Percentiles rank a stretch among this genome's conserved stretches.
These are phyloP conservation scores for Cynoglossus semilaevis DNA, from an alignment of 2,113 vertebrate genomes.

Conservation along the genomic window DNA sequence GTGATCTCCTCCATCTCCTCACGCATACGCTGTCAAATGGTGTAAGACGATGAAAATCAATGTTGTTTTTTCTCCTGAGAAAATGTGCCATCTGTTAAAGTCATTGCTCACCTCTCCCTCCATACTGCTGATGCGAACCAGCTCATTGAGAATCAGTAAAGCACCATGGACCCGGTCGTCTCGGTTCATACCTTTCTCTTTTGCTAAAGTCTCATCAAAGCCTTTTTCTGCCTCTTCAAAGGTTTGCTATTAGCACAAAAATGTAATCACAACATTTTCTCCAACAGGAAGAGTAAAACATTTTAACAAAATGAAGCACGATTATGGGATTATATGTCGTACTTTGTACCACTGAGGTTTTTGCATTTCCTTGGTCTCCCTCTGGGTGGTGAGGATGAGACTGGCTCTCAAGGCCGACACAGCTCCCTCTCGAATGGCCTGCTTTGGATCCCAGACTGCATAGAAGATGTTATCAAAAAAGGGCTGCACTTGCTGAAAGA, in stretches of 20 bases:
- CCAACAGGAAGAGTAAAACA: background rate
- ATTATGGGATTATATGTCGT: conserved; percentile 36
- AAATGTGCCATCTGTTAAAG: background rate
- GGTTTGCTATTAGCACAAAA: conserved; percentile 80
- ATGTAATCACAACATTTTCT: background rate
- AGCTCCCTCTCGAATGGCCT: conserved; percentile 94
- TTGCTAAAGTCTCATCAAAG: conserved; percentile 94
- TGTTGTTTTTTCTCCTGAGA: background rate
- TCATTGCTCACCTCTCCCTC: conserved; percentile 91
- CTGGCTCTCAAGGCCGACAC: conserved; percentile 94
- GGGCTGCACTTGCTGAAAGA: conserved; percentile 98
- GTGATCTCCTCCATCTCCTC: conserved; percentile 99
- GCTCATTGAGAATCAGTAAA: conserved; percentile 93
- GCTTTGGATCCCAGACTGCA: conserved; percentile 97
- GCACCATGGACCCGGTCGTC: conserved; percentile 95
- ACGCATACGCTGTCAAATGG: conserved; percentile 83
- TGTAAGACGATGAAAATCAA: background rate
- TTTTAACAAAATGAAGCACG: background rate
- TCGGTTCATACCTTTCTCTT: conserved; percentile 98
- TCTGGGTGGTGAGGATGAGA: conserved; percentile 95
- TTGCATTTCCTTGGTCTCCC: conserved; percentile 99
- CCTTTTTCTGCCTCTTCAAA: conserved; percentile 97
- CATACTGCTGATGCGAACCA: conserved; percentile 99
- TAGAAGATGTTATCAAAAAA: conserved; percentile 98
- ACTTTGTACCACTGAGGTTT: conserved; percentile 99